Base-by-base conservation (phyloP, 2,888 invertebrate species). In the Rhyacophila evoluta region DNA sequence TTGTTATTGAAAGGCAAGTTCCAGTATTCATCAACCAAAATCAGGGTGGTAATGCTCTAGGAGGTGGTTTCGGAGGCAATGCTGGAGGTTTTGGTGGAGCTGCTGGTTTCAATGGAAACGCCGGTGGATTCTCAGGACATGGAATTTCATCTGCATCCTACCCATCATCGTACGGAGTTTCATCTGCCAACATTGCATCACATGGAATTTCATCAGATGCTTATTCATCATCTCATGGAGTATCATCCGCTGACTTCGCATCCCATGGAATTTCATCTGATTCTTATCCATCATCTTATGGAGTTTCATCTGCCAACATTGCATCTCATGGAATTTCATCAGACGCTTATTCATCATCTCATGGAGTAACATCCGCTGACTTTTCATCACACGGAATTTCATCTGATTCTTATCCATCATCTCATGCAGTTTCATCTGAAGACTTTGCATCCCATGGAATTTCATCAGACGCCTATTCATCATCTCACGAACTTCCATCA, bases 1-100 rank as follows among this genome's bases (percentile, higher is more conserved):
- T 81, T 15, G 73, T 81, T 33, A 41, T 81, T 25, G 88, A 92
- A 87, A 86, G 92, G 83, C 87, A 92, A 82, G 87, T 90, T 41
- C 86, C 87, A 1, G 86, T 89, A 1, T 75, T 67, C 29, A 71
- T 81, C 37, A 79, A 79, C 39, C 69, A 74, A 12, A 73, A 33
- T 2, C 39, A 41, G 38, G 75, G 33, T 3, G 87, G 88, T 15
- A 36, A 27, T 0, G 85, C 86, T 3, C 87, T 87, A 2, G 72
- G 68, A 19, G 74, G 37, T 11, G 71, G 74, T 8, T 38, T 37
- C 6, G 74, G 74, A 0, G 84, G 87, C n/a, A n/a, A n/a, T 0
- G 85, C 86, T 3, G 87, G 87, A 2, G 86, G 87, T 1, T 38
- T 19, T 70, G 74, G 78, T 38, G 74, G 74, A 25, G 37, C 15